Conservation (phyloP, 2,888 invertebrate species). For the Tipula vernalis region DNA sequence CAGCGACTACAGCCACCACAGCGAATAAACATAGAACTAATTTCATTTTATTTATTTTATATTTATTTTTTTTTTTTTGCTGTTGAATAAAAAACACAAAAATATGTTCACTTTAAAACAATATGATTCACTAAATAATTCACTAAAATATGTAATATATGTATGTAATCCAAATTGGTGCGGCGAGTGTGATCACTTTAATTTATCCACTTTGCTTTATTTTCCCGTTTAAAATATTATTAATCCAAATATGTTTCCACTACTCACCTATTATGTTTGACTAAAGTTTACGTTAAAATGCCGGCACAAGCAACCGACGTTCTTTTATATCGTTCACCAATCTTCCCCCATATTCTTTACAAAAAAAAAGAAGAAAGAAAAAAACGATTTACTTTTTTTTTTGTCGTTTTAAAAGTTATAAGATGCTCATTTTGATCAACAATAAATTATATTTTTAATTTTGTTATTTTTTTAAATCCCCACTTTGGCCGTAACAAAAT, state of each 20-base stretch:
- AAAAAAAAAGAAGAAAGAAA: not conserved
- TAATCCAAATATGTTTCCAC: not conserved
- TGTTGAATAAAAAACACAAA: not conserved
- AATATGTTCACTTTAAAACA: not conserved
- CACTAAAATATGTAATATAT: not conserved
- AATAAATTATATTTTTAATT: not conserved
- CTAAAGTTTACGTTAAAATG: not conserved
- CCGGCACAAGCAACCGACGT: not conserved
- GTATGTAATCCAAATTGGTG: not conserved
- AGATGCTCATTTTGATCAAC: not conserved
- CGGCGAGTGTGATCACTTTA: not conserved
- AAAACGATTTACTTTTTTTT: not conserved
- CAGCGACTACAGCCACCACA: slow-evolving; percentile 39
- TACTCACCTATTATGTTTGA: not conserved
- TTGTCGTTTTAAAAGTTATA: not conserved
- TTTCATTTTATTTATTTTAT: slow-evolving; percentile 18
- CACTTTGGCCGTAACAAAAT: not conserved
- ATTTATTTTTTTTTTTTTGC: not conserved
- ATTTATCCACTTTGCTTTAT: not conserved
- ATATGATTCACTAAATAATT: not conserved
- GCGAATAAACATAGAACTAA: slow-evolving; percentile 28
- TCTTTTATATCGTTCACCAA: not conserved
- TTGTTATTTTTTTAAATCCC: not conserved
- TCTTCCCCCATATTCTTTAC: not conserved
- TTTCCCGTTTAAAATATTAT: no score